Evolutionary conservation across 2,797 vertebrate species (phyloP), one percentile per base, ranked within the genome.

Genomic region (Pangasius djambal): DNA sequence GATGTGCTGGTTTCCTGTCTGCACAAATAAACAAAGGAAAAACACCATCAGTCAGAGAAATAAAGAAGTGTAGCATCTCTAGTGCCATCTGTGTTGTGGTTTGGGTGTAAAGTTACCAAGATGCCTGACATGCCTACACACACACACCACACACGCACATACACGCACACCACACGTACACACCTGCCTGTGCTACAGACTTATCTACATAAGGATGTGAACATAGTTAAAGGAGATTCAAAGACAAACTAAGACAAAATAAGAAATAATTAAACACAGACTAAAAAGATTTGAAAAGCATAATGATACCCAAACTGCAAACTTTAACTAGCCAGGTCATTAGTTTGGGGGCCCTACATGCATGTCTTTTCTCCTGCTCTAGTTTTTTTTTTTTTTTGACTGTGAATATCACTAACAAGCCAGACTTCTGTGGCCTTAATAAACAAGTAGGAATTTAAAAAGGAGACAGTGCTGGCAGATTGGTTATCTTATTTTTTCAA

Each of bases 1-100:
- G 89, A 99, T 98, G 95, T 99, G 98, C 92, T 99, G 98, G 96
- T 97, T 99, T 94, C 97, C 97, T 92, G 97, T 96, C 98, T 99
- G 93, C 0, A 93, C 89, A 94, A 93, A 94, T 85, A 94, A 91
- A 94, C 88, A 92, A 86, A 89, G 22, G 22, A 94, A 88, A 87
- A 79, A 22, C 31, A 63, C 31, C 52, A 87, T 75, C 25, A 31
- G 72, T 77, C 55, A 63, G 20, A 61, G 7, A 75, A 44, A 48
- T 52, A 65, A 37, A 86, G 50, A 74, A 40, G 67, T 67, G 72
- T 31, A 81, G 52, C 59, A 84, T 74, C 79, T 84, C 89, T 88
- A 9, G 61, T 83, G 78, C 44, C 85, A 90, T 85, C 89, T 88
- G 57, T 91, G 88, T 88, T 91, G 89, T 87, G 90, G 91, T 93